These are phyloP conservation scores for Lepus americanus DNA, from an alignment of 2,113 vertebrate genomes.

Conservation along the genomic window DNA sequence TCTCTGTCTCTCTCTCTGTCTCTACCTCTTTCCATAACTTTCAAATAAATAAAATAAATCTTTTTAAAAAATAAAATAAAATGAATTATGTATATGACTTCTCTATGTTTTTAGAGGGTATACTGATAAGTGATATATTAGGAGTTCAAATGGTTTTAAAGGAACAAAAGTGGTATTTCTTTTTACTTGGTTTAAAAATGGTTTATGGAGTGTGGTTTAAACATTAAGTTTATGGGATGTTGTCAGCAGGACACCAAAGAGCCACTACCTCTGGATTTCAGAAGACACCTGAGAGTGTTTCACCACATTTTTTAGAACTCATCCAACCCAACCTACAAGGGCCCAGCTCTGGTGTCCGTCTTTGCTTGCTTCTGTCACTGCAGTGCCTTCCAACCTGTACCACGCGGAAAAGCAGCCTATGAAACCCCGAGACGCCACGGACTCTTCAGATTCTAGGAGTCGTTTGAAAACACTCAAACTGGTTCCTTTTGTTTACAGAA, in stretches of 20 bases:
- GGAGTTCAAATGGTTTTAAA: conserved; percentile 17
- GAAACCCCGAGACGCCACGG: neutral
- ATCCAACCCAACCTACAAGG: neutral
- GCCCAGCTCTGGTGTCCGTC: too few species aligned
- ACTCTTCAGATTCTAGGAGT: neutral
- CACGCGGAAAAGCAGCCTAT: neutral
- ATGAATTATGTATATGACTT: neutral
- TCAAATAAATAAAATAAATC: too few species aligned
- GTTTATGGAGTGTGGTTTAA: neutral
- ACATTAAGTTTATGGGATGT: neutral
- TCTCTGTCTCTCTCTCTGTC: too few species aligned
- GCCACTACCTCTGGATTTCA: neutral
- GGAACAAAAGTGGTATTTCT: neutral
- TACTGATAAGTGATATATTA: neutral
- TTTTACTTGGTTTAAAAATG: conserved; percentile 2
- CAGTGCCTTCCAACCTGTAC: neutral
- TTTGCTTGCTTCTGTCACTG: neutral
- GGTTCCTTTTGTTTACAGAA: neutral
- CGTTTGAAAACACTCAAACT: neutral
- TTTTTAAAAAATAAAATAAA: neutral
- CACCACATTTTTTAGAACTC: neutral
- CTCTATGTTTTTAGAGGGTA: neutral
- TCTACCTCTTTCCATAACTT: too few species aligned
- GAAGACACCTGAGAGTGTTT: neutral
- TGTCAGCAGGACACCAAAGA: neutral